A percentile compares a stretch with the other conserved stretches of the same genome.
These are phyloP conservation scores for Schizopygopsis pylzovi DNA, from an alignment of 2,797 vertebrate species.

Conservation along the genomic window DNA sequence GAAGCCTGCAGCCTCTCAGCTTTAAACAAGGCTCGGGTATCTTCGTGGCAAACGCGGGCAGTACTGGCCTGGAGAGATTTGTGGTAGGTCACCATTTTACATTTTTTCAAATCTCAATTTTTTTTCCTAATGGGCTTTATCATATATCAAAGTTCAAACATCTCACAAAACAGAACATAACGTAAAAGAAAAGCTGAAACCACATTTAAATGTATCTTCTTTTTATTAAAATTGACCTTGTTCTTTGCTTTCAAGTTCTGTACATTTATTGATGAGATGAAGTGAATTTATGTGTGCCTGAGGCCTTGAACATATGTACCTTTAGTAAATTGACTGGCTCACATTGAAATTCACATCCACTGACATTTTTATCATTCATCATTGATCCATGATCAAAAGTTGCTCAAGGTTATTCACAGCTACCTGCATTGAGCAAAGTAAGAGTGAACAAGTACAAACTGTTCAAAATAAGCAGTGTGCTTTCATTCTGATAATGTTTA, in stretches of 20 bases:
- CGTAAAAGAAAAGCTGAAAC: neutral
- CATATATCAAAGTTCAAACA: neutral
- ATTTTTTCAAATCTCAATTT: neutral
- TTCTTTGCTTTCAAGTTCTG: neutral
- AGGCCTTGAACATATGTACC: neutral
- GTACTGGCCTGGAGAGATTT: constrained; percentile 87
- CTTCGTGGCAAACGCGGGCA: constrained; percentile 93
- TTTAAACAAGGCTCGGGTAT: constrained; percentile 91
- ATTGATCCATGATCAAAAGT: neutral
- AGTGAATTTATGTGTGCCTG: neutral
- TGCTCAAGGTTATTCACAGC: neutral
- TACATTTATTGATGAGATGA: neutral
- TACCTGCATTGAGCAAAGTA: neutral
- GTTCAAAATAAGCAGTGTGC: neutral
- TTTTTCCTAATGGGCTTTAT: neutral
- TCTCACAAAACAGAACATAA: neutral
- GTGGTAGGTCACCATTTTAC: constrained; percentile 81
- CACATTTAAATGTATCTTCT: neutral
- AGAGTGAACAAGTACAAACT: neutral
- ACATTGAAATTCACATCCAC: neutral
- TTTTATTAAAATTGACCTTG: neutral
- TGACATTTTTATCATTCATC: neutral
- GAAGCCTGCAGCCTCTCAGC: constrained; percentile 78
- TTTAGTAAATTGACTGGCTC: neutral
- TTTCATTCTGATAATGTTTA: neutral